Evolutionary conservation across 2,797 vertebrate genomes (phyloP), one percentile per base, ranked within the genome.

Genomic region (Myotis vivesi): DNA sequence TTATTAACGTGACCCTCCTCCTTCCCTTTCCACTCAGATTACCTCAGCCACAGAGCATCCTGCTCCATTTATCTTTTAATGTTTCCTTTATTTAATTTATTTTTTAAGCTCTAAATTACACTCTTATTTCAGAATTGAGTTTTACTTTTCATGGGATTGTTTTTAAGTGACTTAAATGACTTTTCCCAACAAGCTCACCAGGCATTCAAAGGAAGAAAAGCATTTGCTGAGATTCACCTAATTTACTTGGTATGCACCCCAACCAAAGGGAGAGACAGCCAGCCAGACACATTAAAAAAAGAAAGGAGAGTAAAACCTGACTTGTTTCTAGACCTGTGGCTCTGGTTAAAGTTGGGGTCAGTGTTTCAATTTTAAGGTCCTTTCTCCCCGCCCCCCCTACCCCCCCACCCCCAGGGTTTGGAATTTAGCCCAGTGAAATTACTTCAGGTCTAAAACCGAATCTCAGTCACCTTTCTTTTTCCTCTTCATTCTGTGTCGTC

Each of bases 31-130:
- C 97, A 98, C 98, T 98, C 98, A 98, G 98, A 98, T 98, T 98
- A 98, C 98, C 98, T 98, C 97, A 98, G 98, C 98, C 98, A 90
- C 98, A 98, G 98, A 98, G 98, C 98, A 98, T 98, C 98, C 98
- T 98, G 98, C 97, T 98, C 98, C 98, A 98, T 98, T 98, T 98
- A 98, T 98, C 98, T 98, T 98, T 98, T 98, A 98, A 98, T 98
- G 98, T 98, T 98, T 98, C 98, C 98, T 98, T 98, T 98, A 98
- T 98, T 98, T 98, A 98, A 99, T 99, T 98, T 98, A 98, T 98
- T 98, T 98, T 98, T 98, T 98, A 98, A 98, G 97, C 98, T 98
- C 98, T 98, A 98, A 97, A 95, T 98, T 98, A 98, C 96, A 98
- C 97, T 98, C 98, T 98, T 98, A 98, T 98, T 98, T 98, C 98